phyloP scores from a whole-genome alignment of 2,888 invertebrate genomes.

The Nephrotoma guestfalica region DNA sequence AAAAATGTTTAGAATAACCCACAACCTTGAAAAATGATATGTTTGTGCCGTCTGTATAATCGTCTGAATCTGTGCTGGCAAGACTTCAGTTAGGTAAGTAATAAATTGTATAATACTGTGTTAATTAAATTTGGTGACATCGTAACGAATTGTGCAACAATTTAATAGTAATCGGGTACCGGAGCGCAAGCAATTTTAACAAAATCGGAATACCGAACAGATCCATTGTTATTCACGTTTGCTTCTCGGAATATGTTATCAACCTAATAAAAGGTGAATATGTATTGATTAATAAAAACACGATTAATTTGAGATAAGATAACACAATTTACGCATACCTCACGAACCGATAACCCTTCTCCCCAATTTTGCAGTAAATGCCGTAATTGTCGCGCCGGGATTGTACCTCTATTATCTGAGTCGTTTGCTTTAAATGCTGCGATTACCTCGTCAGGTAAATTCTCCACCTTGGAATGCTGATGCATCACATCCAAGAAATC shows the following conservation, averaged over 20 bases:
- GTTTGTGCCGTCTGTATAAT: neutral
- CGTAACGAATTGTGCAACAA: neutral
- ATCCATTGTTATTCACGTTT: conserved; percentile 64
- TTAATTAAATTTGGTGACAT: neutral
- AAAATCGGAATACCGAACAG: conserved; percentile 80
- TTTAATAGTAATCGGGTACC: conserved; percentile 79
- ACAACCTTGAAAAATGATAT: neutral
- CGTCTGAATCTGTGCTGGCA: neutral
- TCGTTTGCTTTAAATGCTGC: conserved; percentile 86
- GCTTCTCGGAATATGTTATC: conserved; percentile 87
- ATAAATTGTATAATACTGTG: neutral
- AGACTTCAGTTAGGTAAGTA: neutral
- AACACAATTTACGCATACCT: conserved; percentile 28
- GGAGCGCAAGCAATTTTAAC: conserved; percentile 87
- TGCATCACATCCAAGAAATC: conserved; percentile 94
- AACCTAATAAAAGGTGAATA: conserved; percentile 34
- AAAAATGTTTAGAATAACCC: neutral
- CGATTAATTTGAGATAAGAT: neutral
- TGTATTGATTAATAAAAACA: neutral
- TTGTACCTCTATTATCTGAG: conserved; percentile 50
- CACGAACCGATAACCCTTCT: conserved; percentile 62
- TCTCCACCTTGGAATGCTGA: conserved; percentile 53
- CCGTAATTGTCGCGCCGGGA: conserved; percentile 69
- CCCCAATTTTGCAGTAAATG: conserved; percentile 86
- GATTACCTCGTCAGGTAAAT: conserved; percentile 48